A percentile compares a stretch with the other conserved stretches of the same genome.
Evolutionary conservation across 2,113 vertebrate genomes (phyloP).

Genomic region (Xyrauchen texanus): DNA sequence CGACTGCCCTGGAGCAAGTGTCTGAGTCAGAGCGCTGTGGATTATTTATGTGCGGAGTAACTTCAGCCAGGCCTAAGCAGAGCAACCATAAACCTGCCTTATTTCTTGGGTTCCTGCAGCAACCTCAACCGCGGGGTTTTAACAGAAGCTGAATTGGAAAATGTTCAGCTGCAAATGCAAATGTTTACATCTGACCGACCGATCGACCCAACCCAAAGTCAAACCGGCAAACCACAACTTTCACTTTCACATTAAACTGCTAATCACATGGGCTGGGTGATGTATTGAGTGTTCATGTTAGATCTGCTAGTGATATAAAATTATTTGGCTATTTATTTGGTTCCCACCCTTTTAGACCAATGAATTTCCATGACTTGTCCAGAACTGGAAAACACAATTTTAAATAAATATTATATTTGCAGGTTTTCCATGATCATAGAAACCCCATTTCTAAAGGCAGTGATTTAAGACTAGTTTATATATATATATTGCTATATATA

Average conservation of each 20-base stretch:
- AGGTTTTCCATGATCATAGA: no score
- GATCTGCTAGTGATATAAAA: no score
- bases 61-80: conserved; percentile 42
- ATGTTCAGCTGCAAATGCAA: background rate
- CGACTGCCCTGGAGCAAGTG: conserved; percentile 2
- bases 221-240: background rate
- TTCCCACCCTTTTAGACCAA: no score
- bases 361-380: no score
- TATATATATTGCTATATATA: no score
- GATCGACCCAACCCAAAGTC: background rate
- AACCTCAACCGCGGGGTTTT: background rate
- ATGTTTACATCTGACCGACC: background rate
- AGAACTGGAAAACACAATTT: no score
- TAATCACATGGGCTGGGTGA: background rate
- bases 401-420: no score
- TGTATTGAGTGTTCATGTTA: no score
- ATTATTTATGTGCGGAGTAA: conserved; percentile 62
- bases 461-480: no score
- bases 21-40: conserved; percentile 59
- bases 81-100: conserved; percentile 10
- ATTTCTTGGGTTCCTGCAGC: conserved; percentile 14
- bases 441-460: no score
- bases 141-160: background rate
- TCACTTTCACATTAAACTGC: conserved; percentile 25
- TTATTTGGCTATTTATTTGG: background rate